Conservation (phyloP, 2,888 invertebrate species). For the Helleia helle region DNA sequence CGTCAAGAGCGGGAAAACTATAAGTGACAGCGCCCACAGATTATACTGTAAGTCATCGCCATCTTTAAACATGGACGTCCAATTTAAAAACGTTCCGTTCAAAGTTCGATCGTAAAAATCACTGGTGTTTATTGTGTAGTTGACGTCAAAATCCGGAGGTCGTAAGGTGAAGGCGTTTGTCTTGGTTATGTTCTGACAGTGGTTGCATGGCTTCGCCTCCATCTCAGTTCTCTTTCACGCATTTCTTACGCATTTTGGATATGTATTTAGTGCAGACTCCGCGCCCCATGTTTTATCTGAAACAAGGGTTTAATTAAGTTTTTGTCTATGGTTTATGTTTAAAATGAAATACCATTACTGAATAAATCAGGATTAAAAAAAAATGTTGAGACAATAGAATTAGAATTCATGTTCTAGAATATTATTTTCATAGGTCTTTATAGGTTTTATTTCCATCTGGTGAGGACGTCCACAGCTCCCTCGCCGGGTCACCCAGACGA, state of each 20-base stretch:
- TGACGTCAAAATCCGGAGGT: conserved; percentile 26
- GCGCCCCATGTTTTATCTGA: neutral
- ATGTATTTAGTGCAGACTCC: neutral
- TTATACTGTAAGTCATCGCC: no score
- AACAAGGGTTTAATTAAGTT: no score
- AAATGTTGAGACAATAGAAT: no score
- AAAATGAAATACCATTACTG: no score
- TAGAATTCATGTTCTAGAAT: no score
- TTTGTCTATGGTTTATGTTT: no score
- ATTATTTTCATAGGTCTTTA: no score
- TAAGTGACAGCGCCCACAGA: conserved; percentile 89
- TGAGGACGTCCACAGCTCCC: no score
- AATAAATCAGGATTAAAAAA: no score
- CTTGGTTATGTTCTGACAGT: conserved; percentile 41
- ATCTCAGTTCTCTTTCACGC: conserved; percentile 12
- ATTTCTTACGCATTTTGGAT: conserved; percentile 12
- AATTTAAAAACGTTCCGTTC: conserved; percentile 39
- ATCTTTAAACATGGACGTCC: conserved; percentile 44
- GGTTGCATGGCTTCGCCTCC: conserved; percentile 19
- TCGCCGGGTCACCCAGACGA: no score
- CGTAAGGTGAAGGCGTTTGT: conserved; percentile 33
- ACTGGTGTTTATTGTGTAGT: conserved; percentile 14
- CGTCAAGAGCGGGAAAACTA: conserved; percentile 93
- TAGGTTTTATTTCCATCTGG: no score
- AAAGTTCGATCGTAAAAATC: conserved; percentile 25